Conservation (phyloP, 2,113 vertebrate genomes). For the Pipa parva region DNA sequence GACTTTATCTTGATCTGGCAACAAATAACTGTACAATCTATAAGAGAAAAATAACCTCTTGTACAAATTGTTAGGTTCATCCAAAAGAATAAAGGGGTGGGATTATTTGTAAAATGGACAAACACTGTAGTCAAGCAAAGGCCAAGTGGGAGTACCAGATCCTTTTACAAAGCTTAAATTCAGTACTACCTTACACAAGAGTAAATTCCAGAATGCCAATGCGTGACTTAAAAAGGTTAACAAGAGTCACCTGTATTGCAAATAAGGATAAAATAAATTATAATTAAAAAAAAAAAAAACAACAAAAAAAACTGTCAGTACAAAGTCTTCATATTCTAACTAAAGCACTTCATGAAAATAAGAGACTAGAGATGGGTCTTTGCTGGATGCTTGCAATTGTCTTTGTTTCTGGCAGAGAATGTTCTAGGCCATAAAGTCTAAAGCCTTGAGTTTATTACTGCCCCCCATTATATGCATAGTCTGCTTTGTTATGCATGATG, state of each 20-base stretch:
- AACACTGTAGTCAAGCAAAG: background rate
- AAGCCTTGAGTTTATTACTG: constrained; percentile 64
- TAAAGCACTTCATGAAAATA: constrained; percentile 15
- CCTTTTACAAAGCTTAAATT: background rate
- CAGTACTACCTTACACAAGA: background rate
- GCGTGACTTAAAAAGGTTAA: background rate
- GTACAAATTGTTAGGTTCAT: background rate
- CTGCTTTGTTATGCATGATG: constrained; percentile 99
- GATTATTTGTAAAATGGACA: background rate
- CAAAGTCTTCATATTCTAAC: constrained; percentile 14
- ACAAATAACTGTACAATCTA: too few species aligned
- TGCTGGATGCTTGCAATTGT: background rate
- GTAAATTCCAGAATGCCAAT: background rate
- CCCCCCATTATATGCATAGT: constrained; percentile 95
- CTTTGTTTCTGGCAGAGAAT: constrained; percentile 47
- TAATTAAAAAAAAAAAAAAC: too few species aligned
- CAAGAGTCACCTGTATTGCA: background rate
- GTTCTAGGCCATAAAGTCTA: constrained; percentile 34
- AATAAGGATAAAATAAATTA: constrained; percentile 12
- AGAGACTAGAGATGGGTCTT: too few species aligned
- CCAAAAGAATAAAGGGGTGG: background rate
- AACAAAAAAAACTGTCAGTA: constrained; percentile 5
- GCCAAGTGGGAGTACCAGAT: background rate
- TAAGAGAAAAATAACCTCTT: too few species aligned
- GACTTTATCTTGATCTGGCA: too few species aligned